Conservation (phyloP, 1,140 invertebrate species). For the Lepidurus apus region DNA sequence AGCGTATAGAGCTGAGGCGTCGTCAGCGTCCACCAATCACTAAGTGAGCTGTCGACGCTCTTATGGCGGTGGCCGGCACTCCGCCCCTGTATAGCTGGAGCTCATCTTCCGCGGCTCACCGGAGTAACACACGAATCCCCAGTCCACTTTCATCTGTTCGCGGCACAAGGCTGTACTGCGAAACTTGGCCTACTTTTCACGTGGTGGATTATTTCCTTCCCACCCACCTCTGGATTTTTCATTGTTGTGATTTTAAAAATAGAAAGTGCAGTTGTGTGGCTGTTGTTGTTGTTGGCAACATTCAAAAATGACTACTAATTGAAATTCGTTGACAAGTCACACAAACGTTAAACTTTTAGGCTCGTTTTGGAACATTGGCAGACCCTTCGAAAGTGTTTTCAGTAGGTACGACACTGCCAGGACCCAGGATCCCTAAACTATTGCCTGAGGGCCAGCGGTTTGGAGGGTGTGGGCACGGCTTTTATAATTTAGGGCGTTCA, state of each 20-base stretch:
- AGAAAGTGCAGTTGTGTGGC: not conserved
- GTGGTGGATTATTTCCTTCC: not conserved
- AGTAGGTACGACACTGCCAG: not conserved
- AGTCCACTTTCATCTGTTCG: constrained; percentile 2
- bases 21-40: constrained; percentile 17
- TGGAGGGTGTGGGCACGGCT: not conserved
- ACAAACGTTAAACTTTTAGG: not conserved
- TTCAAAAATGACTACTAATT: not conserved
- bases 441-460: not conserved
- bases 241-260: too few relatives aligned
- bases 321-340: not conserved
- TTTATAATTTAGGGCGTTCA: constrained; percentile 15
- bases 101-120: constrained; percentile 12
- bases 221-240: not conserved
- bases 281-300: not conserved
- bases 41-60: constrained; percentile 17
- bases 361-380: too few relatives aligned
- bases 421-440: not conserved
- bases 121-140: not conserved
- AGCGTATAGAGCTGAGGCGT: not conserved
- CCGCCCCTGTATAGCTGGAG: not conserved
- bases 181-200: not conserved
- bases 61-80: not conserved
- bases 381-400: not conserved
- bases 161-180: not conserved